Conservation (phyloP, 2,888 invertebrate genomes). For the Hetaerina titia region DNA sequence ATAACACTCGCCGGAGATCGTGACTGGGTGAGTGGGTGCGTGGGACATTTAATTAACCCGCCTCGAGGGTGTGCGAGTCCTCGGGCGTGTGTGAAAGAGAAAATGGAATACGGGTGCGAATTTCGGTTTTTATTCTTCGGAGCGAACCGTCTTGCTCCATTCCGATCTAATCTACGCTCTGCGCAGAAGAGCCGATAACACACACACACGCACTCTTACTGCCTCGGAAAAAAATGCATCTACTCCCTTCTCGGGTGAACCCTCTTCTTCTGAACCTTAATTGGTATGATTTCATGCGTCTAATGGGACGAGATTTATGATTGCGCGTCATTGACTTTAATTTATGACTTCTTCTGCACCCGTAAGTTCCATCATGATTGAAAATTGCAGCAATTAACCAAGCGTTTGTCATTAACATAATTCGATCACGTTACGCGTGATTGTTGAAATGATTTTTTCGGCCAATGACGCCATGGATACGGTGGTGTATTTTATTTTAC, state of each 20-base stretch:
- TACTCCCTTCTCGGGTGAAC: background rate
- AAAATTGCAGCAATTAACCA: background rate
- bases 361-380: background rate
- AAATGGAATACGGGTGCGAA: slow-evolving; percentile 12
- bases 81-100: slow-evolving; percentile 11
- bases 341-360: background rate
- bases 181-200: background rate
- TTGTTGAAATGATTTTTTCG: too few relatives aligned
- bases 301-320: background rate
- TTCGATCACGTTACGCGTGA: background rate
- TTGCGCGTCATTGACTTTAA: background rate
- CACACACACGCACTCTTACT: background rate
- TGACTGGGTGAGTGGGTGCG: slow-evolving; percentile 12
- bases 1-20: background rate
- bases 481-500: too few relatives aligned
- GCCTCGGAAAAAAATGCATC: background rate
- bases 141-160: background rate
- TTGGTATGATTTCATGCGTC: background rate
- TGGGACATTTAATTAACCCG: background rate
- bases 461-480: too few relatives aligned
- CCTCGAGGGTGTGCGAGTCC: background rate
- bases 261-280: background rate
- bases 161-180: background rate
- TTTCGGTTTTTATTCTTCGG: background rate
- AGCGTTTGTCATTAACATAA: background rate